phyloP scores from a whole-genome alignment of 2,797 vertebrate species.

The Danio tinwini region DNA sequence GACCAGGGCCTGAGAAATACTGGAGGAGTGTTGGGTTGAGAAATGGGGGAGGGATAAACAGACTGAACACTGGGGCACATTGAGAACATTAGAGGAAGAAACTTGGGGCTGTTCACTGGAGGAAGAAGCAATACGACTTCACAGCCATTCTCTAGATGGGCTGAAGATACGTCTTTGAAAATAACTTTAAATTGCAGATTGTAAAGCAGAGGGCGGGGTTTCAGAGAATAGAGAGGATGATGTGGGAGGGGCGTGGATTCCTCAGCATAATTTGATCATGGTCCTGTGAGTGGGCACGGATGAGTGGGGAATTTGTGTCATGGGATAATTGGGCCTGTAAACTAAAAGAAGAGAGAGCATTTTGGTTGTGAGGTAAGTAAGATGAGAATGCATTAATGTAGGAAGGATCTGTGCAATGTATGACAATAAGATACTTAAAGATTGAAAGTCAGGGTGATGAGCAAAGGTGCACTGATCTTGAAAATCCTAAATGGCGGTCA shows the following conservation, averaged over 20 bases:
- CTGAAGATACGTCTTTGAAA: not conserved
- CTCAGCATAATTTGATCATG: conserved; percentile 67
- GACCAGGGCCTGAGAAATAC: conserved; percentile 62
- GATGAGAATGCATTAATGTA: not conserved
- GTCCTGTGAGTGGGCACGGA: conserved; percentile 31
- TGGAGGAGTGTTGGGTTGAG: conserved; percentile 61
- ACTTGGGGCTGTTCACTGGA: not conserved
- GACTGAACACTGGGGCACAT: conserved; percentile 67
- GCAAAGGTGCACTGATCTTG: not conserved
- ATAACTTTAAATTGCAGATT: not conserved
- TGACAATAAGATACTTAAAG: not conserved
- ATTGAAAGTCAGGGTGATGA: not conserved
- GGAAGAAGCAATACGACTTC: conserved; percentile 3
- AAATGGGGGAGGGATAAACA: conserved; percentile 58
- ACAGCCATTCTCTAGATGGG: conserved; percentile 1
- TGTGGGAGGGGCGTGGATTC: conserved; percentile 40
- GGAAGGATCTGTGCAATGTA: not conserved
- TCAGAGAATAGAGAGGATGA: conserved; percentile 48
- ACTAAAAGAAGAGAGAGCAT: conserved; percentile 52
- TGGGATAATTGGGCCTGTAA: conserved; percentile 58
- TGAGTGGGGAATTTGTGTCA: conserved; percentile 50
- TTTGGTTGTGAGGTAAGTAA: conserved; percentile 44
- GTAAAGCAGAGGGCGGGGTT: conserved; percentile 3
- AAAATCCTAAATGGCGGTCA: not conserved
- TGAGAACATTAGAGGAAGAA: conserved; percentile 54